Percentiles rank a stretch among this genome's conserved stretches.
These are phyloP conservation scores for Aplocera efformata DNA, from an alignment of 2,888 invertebrate genomes.

Conservation along the genomic window DNA sequence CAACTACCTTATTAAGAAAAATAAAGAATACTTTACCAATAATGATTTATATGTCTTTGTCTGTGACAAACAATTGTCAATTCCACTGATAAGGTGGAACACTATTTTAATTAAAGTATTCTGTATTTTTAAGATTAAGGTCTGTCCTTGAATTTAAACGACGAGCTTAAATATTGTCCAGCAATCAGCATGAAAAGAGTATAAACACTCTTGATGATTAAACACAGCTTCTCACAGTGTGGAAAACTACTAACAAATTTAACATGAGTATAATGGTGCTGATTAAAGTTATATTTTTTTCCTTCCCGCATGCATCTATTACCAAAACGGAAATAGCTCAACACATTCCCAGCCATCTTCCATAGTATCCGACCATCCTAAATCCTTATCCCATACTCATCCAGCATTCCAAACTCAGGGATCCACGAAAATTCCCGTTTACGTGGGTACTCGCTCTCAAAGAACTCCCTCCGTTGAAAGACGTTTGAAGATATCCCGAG, in stretches of 20 bases:
- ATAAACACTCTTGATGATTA: constrained; percentile 31
- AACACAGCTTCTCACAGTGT: constrained; percentile 39
- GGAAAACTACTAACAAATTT: constrained; percentile 43
- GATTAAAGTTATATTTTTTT: constrained; percentile 51
- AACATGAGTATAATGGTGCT: constrained; percentile 27
- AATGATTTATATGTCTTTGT: too few relatives aligned
- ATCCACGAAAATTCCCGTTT: constrained; percentile 87
- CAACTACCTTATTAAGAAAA: not conserved
- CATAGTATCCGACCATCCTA: constrained; percentile 70
- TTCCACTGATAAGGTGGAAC: too few relatives aligned
- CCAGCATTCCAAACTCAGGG: constrained; percentile 81
- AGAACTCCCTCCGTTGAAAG: constrained; percentile 76
- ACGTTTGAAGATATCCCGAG: constrained; percentile 50
- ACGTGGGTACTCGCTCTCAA: constrained; percentile 82
- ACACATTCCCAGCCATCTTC: constrained; percentile 80
- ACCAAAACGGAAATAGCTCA: constrained; percentile 70
- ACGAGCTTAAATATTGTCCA: constrained; percentile 9
- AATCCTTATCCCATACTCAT: constrained; percentile 75
- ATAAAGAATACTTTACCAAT: not conserved
- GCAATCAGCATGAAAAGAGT: constrained; percentile 40
- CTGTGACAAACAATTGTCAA: too few relatives aligned
- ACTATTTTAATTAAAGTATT: too few relatives aligned
- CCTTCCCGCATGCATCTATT: constrained; percentile 68
- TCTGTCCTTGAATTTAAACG: not conserved
- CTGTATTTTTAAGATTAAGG: too few relatives aligned